phyloP scores from a whole-genome alignment of 2,797 vertebrate species.

The Staurois parvus region DNA sequence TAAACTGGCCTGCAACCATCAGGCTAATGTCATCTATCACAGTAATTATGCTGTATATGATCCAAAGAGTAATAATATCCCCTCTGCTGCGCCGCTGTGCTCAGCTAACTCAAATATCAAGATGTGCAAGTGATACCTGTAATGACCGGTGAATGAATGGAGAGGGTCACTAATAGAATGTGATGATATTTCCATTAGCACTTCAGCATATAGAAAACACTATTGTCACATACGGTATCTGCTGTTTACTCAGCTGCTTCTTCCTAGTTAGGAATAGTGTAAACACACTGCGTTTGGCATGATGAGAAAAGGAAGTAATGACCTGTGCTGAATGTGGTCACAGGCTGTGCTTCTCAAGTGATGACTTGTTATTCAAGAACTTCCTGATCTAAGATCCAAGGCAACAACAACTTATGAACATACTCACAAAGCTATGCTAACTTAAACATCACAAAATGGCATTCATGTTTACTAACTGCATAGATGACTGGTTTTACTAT shows the following conservation, averaged over 20 bases:
- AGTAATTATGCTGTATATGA: constrained; percentile 42
- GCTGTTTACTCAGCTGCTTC: constrained; percentile 25
- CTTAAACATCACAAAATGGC: constrained; percentile 18
- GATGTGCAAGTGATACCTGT: constrained; percentile 3
- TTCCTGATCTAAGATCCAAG: constrained; percentile 39
- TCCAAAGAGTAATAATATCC: constrained; percentile 61
- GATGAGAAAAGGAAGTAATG: constrained; percentile 25
- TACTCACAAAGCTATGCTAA: constrained; percentile 12
- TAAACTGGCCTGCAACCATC: constrained; percentile 3
- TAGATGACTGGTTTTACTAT: constrained; percentile 17
- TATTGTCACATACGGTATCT: constrained; percentile 9
- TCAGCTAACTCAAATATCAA: constrained; percentile 62
- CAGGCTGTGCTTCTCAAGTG: constrained; percentile 45
- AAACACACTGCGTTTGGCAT: not conserved
- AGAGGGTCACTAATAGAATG: constrained; percentile 12
- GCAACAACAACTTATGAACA: not conserved
- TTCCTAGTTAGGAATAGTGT: constrained; percentile 13
- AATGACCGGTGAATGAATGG: constrained; percentile 21
- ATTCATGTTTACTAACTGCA: constrained; percentile 18
- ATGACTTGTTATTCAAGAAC: constrained; percentile 55
- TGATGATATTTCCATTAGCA: constrained; percentile 31
- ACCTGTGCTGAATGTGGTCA: constrained; percentile 49
- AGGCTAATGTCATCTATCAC: constrained; percentile 58
- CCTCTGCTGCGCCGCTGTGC: constrained; percentile 60
- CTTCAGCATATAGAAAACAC: constrained; percentile 47